Conservation (phyloP, 2,113 vertebrate genomes). For the Ibidorhyncha struthersii region DNA sequence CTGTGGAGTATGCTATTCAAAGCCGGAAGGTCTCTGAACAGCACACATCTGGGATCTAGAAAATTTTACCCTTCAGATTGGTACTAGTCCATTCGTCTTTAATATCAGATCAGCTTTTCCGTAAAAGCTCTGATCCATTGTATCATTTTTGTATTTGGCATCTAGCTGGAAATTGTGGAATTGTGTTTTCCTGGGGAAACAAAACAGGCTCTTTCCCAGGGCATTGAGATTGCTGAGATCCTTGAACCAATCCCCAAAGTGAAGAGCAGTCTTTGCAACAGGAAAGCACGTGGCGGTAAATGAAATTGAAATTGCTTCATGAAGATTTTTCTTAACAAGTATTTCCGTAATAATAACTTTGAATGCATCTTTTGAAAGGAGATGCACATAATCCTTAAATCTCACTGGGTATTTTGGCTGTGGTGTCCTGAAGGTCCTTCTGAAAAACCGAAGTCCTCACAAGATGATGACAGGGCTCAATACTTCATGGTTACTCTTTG, state of each 20-base stretch:
- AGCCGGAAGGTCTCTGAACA: background rate
- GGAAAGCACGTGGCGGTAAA: background rate
- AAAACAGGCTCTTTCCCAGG: background rate
- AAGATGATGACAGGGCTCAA: background rate
- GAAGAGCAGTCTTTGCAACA: background rate
- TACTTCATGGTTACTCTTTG: background rate
- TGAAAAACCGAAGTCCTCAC: background rate
- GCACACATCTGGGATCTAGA: background rate
- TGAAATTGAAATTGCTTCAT: background rate
- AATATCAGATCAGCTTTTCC: background rate
- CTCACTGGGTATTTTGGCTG: background rate
- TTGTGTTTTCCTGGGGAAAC: background rate
- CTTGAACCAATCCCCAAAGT: background rate
- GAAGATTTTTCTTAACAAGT: background rate
- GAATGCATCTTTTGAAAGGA: background rate
- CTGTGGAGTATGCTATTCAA: background rate
- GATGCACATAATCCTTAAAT: background rate
- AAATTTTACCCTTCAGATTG: background rate
- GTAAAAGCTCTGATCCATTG: background rate
- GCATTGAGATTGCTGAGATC: background rate
- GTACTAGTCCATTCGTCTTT: background rate
- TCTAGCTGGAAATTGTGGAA: background rate
- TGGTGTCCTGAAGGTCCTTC: background rate
- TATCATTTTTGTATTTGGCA: background rate
- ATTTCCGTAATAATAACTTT: background rate